Percentiles rank a stretch among this genome's conserved stretches.
Conservation (phyloP, 2,797 vertebrate species). For the Rachycentron canadum region DNA sequence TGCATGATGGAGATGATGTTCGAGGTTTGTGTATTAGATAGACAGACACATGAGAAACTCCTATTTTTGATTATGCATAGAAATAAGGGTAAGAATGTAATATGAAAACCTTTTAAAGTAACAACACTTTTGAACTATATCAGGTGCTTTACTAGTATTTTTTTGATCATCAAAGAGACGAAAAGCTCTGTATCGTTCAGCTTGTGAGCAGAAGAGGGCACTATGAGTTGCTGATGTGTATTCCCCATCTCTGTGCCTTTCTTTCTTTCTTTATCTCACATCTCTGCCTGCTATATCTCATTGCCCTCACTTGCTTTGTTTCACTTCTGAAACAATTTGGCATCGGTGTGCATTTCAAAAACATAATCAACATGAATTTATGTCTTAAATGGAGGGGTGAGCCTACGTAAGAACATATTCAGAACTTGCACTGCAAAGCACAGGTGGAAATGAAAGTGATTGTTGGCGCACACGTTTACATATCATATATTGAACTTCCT, state of each 20-base stretch:
- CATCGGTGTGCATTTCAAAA: constrained; percentile 44
- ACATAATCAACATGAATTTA: constrained; percentile 34
- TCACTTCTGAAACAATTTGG: constrained; percentile 43
- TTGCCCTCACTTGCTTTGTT: constrained; percentile 47
- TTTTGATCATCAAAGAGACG: constrained; percentile 56
- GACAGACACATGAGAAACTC: background rate
- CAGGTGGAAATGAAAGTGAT: constrained; percentile 46
- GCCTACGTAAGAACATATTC: constrained; percentile 11
- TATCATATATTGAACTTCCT: constrained; percentile 1
- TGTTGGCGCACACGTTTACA: background rate
- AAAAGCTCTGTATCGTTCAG: constrained; percentile 66
- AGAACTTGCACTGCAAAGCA: constrained; percentile 21
- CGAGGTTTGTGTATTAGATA: constrained; percentile 13
- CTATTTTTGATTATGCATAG: constrained; percentile 13
- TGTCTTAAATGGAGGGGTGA: constrained; percentile 8
- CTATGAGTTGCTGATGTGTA: constrained; percentile 78
- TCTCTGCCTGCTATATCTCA: constrained; percentile 36
- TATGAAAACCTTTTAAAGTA: constrained; percentile 20
- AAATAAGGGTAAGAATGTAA: constrained; percentile 17
- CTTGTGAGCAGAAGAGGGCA: constrained; percentile 87
- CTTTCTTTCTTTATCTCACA: constrained; percentile 45
- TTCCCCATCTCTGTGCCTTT: constrained; percentile 44
- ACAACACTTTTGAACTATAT: constrained; percentile 24
- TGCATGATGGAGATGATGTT: constrained; percentile 20
- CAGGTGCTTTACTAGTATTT: constrained; percentile 43